phyloP scores from a whole-genome alignment of 2,113 vertebrate species.

The Fulmarus glacialis region DNA sequence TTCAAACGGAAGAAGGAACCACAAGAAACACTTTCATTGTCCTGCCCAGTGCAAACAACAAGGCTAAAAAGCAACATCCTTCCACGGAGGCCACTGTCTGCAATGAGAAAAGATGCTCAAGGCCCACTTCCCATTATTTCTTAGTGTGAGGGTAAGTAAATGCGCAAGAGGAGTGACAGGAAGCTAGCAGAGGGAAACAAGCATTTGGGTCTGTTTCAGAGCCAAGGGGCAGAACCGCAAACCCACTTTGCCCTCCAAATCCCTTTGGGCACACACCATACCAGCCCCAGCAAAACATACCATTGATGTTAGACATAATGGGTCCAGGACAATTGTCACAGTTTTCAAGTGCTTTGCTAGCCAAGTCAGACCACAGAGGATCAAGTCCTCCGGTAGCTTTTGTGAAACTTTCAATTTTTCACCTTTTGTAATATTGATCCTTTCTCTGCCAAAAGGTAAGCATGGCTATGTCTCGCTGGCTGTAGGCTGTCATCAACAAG shows the following conservation, averaged over 20 bases:
- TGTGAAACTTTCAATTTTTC: neutral
- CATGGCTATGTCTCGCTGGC: neutral
- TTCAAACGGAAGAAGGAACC: neutral
- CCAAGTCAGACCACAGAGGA: neutral
- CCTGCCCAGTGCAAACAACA: neutral
- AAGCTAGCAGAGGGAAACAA: neutral
- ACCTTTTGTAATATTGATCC: neutral
- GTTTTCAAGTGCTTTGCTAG: neutral
- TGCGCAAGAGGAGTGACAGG: neutral
- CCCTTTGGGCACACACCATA: neutral
- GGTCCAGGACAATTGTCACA: neutral
- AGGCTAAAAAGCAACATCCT: neutral
- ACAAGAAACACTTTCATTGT: slow-evolving; percentile 9
- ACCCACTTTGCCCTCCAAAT: neutral
- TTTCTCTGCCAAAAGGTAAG: neutral
- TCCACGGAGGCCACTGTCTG: neutral
- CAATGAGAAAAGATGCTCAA: neutral
- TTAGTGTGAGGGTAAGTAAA: neutral
- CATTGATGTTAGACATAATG: neutral
- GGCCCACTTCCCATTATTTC: neutral
- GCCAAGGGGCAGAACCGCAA: neutral
- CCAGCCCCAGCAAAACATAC: neutral
- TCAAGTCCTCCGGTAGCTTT: neutral
- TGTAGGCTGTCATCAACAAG: neutral
- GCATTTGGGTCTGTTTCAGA: neutral